Evolutionary conservation across 1,140 invertebrate genomes (phyloP), one percentile per base, ranked within the genome.

Genomic region (Belonocnema kinseyi): DNA sequence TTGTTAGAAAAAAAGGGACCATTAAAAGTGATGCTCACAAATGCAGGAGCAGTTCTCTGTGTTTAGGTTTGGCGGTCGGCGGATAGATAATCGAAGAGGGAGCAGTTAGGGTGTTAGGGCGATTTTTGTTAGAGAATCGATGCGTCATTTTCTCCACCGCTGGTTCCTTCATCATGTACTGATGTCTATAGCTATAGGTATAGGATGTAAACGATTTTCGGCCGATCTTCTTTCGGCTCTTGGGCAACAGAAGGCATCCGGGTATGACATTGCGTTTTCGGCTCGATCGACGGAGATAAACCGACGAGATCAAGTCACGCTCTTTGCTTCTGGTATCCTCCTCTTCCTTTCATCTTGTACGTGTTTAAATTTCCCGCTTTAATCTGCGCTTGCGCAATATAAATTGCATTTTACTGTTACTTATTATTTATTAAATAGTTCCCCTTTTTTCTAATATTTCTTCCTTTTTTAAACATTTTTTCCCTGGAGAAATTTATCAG

Each of bases 201-300:
- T 50, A 54, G 72, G 61, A 52, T 54, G 74, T 74, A 75, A 75
- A 75, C 51, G 56, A 74, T 70, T 77, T 76, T 80, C 66, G 74
- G 56, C 74, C 50, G n/a, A 40, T 73, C 19, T 73, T 61, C 58
- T 75, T 54, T 73, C 26, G 14, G 54, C 17, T 77, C 78, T 87
- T 83, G 82, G 77, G 85, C 80, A 89, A 87, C 86, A 84, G 83
- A 87, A 89, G 86, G 85, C 83, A 85, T 84, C 83, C 82, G 83
- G 81, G 82, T 87, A 86, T 91, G 88, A 90, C 88, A 80, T 13
- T 83, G 88, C 88, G 79, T 80, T 87, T 90, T 90, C 76, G 66
- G 40, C 50, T 54, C 40, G 50, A 50, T 58, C 61, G 61, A 79
- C 78, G 71, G 75, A 80, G 58, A 77, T 19, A 77, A 52, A 76